Evolutionary conservation across 1,140 invertebrate genomes (phyloP), one percentile per base, ranked within the genome.

Genomic region (Pentalonia nigronervosa): DNA sequence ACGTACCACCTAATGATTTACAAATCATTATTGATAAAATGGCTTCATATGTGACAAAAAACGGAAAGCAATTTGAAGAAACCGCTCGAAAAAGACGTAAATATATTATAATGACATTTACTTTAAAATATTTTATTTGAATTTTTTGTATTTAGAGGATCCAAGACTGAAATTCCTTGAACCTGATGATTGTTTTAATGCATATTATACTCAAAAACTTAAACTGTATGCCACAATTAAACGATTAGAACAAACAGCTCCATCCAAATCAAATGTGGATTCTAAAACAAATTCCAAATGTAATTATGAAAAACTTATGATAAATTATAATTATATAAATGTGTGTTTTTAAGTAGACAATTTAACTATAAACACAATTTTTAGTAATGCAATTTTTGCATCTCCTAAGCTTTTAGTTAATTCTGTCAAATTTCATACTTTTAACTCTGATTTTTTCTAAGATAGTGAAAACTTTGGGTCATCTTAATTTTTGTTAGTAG

Each of bases 11-110:
- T 0, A 97, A 97, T 21, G 98, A 98, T 93, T 95, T 98, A 14
- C 97, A 98, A 95, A 96, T 97, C 81, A 97, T 99, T 17, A 98
- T 99, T 90, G 98, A 99, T 95, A 99, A 99, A 96, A 99, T 99
- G 97, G 98, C 98, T 4, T 97, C 97, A 93, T 99, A 99, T 95
- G 98, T 99, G 0, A 97, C 97, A 0, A 98, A 98, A 94, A 99
- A 99, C 95, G 99, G 99, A 0, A 96, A 97, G 88, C 98, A 98
- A 94, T 99, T 99, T 95, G 98, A 99, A 94, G 96, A 97, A 21
- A 97, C 98, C 50, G 97, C 99, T 0, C 97, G 97, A 94, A 97
- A 96, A 8, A 99, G 98, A 95, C 97, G 97, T 95, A 93, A 94
- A 94, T 94, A 45, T 21, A 90, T 30, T 41, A 90, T 30, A 25